Evolutionary conservation across 2,113 vertebrate species (phyloP), one percentile per base, ranked within the genome.

Genomic region (Lepus americanus): DNA sequence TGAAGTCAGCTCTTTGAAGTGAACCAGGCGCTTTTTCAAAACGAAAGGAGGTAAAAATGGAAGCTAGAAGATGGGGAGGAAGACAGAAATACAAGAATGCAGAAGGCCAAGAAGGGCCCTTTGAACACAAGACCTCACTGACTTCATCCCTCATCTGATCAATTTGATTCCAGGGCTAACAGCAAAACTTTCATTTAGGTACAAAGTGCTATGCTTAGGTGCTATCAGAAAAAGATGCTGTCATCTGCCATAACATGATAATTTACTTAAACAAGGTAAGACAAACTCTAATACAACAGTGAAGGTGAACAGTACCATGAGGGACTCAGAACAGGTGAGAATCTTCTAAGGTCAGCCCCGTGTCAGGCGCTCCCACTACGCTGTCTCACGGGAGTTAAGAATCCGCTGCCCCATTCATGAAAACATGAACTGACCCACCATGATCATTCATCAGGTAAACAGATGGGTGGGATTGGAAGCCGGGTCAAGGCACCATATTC

Each of bases 1-100:
- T 98, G 98, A 98, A 98, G 97, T 95, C 13, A 95, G 70, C 66
- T 87, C 98, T 98, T 98, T 98, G 98, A 98, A 98, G 97, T 14
- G 74, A 95, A 95, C 96, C 92, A 97, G 93, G 92, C 81, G 29
- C 0, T 0, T 91, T 96, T 95, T 93, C 69, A 74, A 61, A 31
- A 84, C 12, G 73, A 85, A 93, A 94, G 83, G 87, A 90, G 95
- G 72, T 81, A 92, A 94, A 95, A 96, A 95, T 51, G 83, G 94
- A 93, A 95, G 81, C 85, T 51, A 86, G 53, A 92, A 92, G 61
- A 77, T 61, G 59, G 59, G 73, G 77, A 90, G 27, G 44, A 69
- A 85, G 44, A 59, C 55, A 22, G 67, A 96, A 85, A 73, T 31
- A 92, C 59, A 87, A 70, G 80, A 70, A 84, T 14, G 25, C 90